Percentiles rank a stretch among this genome's conserved stretches.
These are phyloP conservation scores for Ecliptopera silaceata DNA, from an alignment of 2,888 invertebrate genomes.

Conservation along the genomic window DNA sequence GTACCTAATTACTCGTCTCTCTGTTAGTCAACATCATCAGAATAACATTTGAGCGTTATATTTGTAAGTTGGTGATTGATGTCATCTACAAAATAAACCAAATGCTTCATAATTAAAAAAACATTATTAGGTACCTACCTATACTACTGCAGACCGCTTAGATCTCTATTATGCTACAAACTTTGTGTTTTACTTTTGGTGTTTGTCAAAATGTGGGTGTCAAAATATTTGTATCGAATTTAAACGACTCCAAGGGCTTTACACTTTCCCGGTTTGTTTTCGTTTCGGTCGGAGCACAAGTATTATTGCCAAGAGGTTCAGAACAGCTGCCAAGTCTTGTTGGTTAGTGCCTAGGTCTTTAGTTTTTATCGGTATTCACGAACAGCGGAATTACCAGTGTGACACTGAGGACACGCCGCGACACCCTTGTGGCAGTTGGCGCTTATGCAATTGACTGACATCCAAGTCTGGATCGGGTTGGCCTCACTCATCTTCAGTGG, in stretches of 20 bases:
- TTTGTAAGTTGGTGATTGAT: conserved; percentile 13
- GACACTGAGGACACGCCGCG: conserved; percentile 49
- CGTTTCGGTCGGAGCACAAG: conserved; percentile 22
- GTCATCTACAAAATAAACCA: conserved; percentile 20
- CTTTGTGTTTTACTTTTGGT: too few species aligned
- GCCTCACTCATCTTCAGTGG: conserved; percentile 10
- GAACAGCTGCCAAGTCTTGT: conserved; percentile 60
- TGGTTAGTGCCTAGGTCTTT: conserved; percentile 38
- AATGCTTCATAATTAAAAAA: background rate
- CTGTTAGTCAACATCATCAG: conserved; percentile 27
- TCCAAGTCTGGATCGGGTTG: conserved; percentile 45
- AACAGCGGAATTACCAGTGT: conserved; percentile 50
- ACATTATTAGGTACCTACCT: background rate
- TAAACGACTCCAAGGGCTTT: conserved; percentile 24
- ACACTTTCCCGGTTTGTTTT: conserved; percentile 25
- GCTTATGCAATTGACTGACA: conserved; percentile 71
- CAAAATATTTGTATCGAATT: background rate
- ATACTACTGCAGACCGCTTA: background rate
- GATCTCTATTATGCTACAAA: background rate
- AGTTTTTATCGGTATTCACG: conserved; percentile 54
- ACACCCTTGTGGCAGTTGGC: conserved; percentile 55
- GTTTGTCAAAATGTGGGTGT: background rate
- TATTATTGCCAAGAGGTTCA: conserved; percentile 65
- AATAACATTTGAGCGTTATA: conserved; percentile 5
- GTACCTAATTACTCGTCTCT: conserved; percentile 8